Percentiles rank a stretch among this genome's conserved stretches.
These are phyloP conservation scores for Drosophila subsilvestris DNA, from an alignment of 2,888 invertebrate species.

Conservation along the genomic window DNA sequence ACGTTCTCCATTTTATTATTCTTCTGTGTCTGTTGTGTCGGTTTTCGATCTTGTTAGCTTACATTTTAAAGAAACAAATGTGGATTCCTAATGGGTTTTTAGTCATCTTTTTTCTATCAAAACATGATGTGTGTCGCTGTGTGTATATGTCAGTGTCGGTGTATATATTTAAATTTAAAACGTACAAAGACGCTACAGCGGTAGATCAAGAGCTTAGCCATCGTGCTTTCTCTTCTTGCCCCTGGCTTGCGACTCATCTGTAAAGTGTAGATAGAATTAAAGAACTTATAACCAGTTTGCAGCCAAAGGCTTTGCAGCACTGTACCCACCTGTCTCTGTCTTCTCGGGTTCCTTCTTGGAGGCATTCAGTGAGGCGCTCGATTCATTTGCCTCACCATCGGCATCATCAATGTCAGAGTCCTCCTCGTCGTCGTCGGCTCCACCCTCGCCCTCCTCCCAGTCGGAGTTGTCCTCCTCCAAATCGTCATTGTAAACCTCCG, in stretches of 20 bases:
- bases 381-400: conserved; percentile 81
- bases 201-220: conserved; percentile 81
- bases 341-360: conserved; percentile 69
- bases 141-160: conserved; percentile 44
- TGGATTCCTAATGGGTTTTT: conserved; percentile 56
- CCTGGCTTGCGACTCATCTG: conserved; percentile 86
- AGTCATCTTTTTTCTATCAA: conserved; percentile 64
- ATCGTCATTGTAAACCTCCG: conserved; percentile 85
- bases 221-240: conserved; percentile 91
- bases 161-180: conserved; percentile 70
- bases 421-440: conserved; percentile 86
- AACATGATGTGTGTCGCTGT: conserved; percentile 75
- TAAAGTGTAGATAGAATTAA: conserved; percentile 15
- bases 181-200: conserved; percentile 73
- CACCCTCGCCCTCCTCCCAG: conserved; percentile 87
- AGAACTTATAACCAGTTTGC: neutral
- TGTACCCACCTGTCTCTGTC: conserved; percentile 52
- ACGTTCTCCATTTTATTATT: conserved; percentile 45
- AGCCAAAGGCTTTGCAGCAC: neutral
- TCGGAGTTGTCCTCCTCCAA: conserved; percentile 87
- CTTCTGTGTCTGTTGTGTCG: conserved; percentile 26
- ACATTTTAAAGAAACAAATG: conserved; percentile 71
- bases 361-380: conserved; percentile 67
- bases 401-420: conserved; percentile 85
- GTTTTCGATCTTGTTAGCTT: conserved; percentile 57